These are phyloP conservation scores for Pseudomugil gertrudae DNA, from an alignment of 2,797 vertebrate genomes.

Conservation along the genomic window DNA sequence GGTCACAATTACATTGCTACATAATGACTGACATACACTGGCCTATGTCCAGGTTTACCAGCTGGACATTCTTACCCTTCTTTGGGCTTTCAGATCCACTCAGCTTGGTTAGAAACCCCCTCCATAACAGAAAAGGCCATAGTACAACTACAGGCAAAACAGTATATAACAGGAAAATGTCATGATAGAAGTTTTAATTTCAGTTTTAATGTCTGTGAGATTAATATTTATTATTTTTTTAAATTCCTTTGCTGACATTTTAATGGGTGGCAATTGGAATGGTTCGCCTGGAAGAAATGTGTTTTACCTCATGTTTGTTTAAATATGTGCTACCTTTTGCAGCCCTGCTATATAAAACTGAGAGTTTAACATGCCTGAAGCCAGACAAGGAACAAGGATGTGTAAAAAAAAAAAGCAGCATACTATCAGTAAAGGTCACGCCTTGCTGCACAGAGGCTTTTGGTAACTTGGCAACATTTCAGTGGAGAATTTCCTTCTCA, in stretches of 20 bases:
- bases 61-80: constrained; percentile 49
- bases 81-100: constrained; percentile 19
- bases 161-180: no score
- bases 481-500: constrained; percentile 2
- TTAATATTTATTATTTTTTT: neutral
- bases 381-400: constrained; percentile 47
- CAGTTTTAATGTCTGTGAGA: neutral
- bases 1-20: constrained; percentile 9
- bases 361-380: neutral
- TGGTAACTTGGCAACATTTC: neutral
- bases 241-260: no score
- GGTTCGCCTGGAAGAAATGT: no score
- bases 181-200: no score
- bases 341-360: neutral
- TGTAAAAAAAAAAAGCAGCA: constrained; percentile 27
- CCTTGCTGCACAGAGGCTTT: neutral
- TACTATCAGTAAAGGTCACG: neutral
- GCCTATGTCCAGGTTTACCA: constrained; percentile 34
- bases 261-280: no score
- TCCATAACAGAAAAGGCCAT: constrained; percentile 3
- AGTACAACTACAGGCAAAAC: neutral
- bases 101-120: constrained; percentile 28
- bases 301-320: no score
- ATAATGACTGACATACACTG: constrained; percentile 24
- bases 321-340: neutral